These are phyloP conservation scores for Pedetes capensis DNA, from an alignment of 2,113 vertebrate species.

Conservation along the genomic window DNA sequence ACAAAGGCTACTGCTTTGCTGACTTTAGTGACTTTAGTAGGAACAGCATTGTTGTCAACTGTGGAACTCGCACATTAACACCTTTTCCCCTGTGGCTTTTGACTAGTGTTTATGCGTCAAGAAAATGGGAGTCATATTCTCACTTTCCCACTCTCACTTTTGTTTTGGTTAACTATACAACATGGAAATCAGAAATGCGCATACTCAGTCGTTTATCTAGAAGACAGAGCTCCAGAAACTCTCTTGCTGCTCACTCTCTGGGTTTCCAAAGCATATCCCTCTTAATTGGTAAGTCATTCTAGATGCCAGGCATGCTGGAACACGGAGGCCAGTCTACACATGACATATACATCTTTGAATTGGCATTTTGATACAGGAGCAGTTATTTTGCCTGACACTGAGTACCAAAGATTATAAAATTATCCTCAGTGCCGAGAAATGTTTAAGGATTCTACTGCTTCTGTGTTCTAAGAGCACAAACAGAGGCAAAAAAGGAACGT, in stretches of 20 bases:
- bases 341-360: not conserved
- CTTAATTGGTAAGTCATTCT: not conserved
- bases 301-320: not conserved
- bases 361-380: not conserved
- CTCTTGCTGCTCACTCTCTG: rapidly evolving
- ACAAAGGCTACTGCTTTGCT: not conserved
- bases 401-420: not conserved
- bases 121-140: not conserved
- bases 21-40: not conserved
- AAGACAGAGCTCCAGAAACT: not conserved
- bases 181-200: not conserved
- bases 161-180: not conserved
- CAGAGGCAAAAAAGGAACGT: not conserved
- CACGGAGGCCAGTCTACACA: not conserved
- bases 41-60: not conserved
- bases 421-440: not conserved
- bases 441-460: not conserved
- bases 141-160: not conserved
- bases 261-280: not conserved
- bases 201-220: not conserved
- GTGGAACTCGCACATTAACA: not conserved
- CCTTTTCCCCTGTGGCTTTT: not conserved
- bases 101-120: not conserved
- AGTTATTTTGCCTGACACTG: not conserved
- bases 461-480: not conserved